Conservation (phyloP, 2,888 invertebrate species). For the Nephrotoma flavescens region DNA sequence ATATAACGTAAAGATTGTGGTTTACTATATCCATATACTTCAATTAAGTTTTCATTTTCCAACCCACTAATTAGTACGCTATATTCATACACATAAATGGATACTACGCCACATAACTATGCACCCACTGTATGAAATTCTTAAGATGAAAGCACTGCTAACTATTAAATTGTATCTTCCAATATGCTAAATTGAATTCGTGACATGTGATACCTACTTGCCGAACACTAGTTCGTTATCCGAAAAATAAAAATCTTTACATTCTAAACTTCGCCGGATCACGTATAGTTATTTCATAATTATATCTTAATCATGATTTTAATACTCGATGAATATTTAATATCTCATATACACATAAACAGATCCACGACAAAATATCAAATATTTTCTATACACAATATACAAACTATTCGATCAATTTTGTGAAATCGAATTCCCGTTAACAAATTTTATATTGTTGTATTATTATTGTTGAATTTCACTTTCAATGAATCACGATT, state of each 20-base stretch:
- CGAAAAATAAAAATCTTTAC: not conserved
- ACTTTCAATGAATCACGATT: not conserved
- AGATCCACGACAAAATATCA: too few species aligned
- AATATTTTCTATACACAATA: too few species aligned
- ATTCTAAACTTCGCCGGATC: not conserved
- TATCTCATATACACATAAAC: too few species aligned
- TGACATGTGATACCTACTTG: not conserved
- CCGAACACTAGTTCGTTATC: not conserved
- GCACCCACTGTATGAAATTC: not conserved
- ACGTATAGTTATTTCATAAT: not conserved
- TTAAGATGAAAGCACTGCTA: not conserved
- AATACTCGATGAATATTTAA: not conserved
- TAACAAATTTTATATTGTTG: not conserved
- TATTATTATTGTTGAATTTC: not conserved
- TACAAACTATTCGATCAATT: not conserved
- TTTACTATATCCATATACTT: too few species aligned
- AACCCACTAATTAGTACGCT: not conserved
- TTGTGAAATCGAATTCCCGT: not conserved
- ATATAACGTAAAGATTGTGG: too few species aligned
- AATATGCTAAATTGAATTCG: not conserved
- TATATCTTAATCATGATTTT: not conserved
- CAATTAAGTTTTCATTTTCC: not conserved
- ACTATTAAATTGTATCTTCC: not conserved
- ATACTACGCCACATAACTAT: not conserved
- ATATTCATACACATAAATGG: not conserved